Evolutionary conservation across 2,797 vertebrate genomes (phyloP).

Genomic region (Tachyglossus aculeatus): DNA sequence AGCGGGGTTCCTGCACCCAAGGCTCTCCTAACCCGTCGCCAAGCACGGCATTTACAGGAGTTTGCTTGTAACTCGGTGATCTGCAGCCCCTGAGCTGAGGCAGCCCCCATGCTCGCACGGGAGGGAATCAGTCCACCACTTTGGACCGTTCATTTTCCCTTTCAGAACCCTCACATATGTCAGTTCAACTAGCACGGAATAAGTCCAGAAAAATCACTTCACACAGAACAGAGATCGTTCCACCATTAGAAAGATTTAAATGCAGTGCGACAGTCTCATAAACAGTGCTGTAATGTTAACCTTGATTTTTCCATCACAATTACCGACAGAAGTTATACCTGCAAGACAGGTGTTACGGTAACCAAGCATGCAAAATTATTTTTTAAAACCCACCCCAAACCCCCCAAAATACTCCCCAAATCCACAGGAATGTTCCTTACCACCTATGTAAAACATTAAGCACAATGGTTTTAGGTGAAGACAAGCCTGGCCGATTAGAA

Average conservation of each 20-base stretch:
- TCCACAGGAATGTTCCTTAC: constrained; percentile 77
- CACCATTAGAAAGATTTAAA: constrained; percentile 54
- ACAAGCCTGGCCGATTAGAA: constrained; percentile 84
- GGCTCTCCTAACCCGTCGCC: constrained; percentile 40
- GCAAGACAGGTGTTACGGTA: constrained; percentile 59
- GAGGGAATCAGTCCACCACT: not conserved
- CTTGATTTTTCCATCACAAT: constrained; percentile 61
- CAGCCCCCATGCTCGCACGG: not conserved
- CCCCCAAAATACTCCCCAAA: too few relatives aligned
- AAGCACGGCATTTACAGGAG: constrained; percentile 40
- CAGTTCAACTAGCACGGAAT: constrained; percentile 49
- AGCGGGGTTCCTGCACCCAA: too few relatives aligned
- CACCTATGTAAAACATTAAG: constrained; percentile 91
- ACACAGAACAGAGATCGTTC: constrained; percentile 53
- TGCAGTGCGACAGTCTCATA: constrained; percentile 84
- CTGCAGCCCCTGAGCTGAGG: constrained; percentile 31
- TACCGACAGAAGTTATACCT: constrained; percentile 59
- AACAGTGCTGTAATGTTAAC: constrained; percentile 82
- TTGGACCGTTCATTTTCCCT: not conserved
- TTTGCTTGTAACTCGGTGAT: constrained; percentile 5
- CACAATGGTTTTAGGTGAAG: constrained; percentile 89
- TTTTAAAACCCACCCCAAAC: constrained; percentile 71
- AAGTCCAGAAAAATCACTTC: constrained; percentile 49
- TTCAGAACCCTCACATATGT: constrained; percentile 33
- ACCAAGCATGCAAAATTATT: constrained; percentile 70